Base-by-base conservation (phyloP, 1,140 invertebrate species). In the Eurosta solidaginis region DNA sequence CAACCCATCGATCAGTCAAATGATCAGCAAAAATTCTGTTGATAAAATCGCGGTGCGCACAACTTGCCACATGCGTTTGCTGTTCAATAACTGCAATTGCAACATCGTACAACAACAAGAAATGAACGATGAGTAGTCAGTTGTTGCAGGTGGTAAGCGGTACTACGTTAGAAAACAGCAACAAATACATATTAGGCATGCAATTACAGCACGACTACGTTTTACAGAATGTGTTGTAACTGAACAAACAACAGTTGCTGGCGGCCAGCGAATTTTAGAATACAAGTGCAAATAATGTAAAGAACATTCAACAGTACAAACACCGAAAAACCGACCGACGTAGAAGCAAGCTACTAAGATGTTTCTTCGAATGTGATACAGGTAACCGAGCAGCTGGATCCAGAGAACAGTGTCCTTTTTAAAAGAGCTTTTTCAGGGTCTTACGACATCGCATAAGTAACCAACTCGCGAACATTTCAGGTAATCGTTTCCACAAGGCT, bases 41-140 rank as follows among this genome's bases (percentile, higher is more conserved):
- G n/a, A n/a, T n/a, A 36, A 29, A 40, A 42, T 40, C 22, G n/a
- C 59, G 33, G 36, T n/a, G 29, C 40, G 59, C n/a, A n/a, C 59
- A 68, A 68, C 59, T 17, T 68, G 59, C 59, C 59, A 68, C 59
- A 68, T 68, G 59, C 59, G 33, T 42, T 68, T 36, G 29, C 29
- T 33, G 29, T 63, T n/a, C 54, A 29, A 63, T 63, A 33, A 63
- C 36, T 68, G 59, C 33, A 36, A 68, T 40, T 40, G 59, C 59
- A 68, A 40, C 10, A 42, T 3, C 9, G n/a, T n/a, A 42, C n/a
- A 40, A 22, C 17, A 20, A 36, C 33, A 40, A 20, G 17, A 20
- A 68, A 68, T 40, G 7, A 40, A 14, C n/a, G 45, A n/a, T 47
- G 45, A 47, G 59, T 68, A 33, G 59, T 68, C 33, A 68, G 59